Evolutionary conservation across 2,113 vertebrate genomes (phyloP).

Genomic region (Dascyllus trimaculatus): DNA sequence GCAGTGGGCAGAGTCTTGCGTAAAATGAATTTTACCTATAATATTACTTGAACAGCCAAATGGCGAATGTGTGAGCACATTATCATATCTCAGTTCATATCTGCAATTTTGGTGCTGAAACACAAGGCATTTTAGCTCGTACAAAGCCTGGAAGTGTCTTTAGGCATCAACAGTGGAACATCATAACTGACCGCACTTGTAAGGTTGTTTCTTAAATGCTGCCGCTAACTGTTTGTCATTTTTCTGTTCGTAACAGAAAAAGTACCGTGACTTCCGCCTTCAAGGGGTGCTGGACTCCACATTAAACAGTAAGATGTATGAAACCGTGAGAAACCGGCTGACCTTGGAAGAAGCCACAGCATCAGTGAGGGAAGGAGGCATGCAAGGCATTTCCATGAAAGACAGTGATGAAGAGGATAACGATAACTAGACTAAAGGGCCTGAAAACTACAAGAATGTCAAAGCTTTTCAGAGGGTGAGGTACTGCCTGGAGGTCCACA

Average conservation of each 20-base stretch:
- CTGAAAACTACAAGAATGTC: conserved; percentile 14
- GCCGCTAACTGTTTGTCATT: not conserved
- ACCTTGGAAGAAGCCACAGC: conserved; percentile 97
- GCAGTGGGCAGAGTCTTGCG: no score
- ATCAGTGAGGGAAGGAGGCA: conserved; percentile 94
- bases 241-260: conserved; percentile 87
- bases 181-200: no score
- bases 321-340: conserved; percentile 96
- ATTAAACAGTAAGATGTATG: conserved; percentile 98
- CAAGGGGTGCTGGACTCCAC: conserved; percentile 99
- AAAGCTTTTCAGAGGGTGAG: conserved; percentile 17
- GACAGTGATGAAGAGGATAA: conserved; percentile 98
- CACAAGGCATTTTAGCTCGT: no score
- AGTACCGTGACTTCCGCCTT: conserved; percentile 98
- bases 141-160: no score
- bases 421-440: conserved; percentile 79
- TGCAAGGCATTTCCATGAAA: conserved; percentile 98
- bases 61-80: no score
- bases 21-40: no score
- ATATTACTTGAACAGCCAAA: no score
- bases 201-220: not conserved
- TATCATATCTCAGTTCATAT: no score
- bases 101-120: no score
- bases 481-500: conserved; percentile 45
- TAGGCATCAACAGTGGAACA: no score